Evolutionary conservation across 1,140 invertebrate genomes (phyloP), one percentile per base, ranked within the genome.

Genomic region (Daktulosphaira vitifoliae): DNA sequence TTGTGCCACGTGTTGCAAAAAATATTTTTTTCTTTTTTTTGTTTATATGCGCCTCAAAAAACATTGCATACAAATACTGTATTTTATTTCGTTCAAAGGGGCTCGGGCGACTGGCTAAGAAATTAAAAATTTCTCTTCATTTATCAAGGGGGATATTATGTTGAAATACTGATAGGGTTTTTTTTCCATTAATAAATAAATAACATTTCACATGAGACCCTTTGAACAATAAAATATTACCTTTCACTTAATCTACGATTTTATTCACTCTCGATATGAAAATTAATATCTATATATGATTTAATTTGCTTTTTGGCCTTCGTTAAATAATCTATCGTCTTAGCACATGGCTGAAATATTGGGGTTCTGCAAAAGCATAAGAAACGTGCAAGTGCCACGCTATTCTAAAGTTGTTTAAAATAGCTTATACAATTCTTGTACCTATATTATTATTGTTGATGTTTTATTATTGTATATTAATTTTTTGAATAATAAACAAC

Each of bases 1-100:
- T 59, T 42, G 42, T 59, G 54, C 54, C 54, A 59, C 54, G 54
- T 59, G 54, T 59, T 56, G 18, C 22, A 15, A n/a, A 16, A 38
- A 33, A 33, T 37, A 29, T 33, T 7, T 25, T 22, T 20, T 13
- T 22, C 16, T 52, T 1, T 52, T 52, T 54, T 54, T 25, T 20
- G 38, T 56, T 44, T 59, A 39, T 37, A 38, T 56, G 38, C 37
- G 39, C 54, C 53, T 56, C 20, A 39, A 56, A 3, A 16, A 23
- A 8, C 6, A 8, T 22, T 38, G 9, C 13, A 54, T 20, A 37
- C 53, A 42, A 22, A 18, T 54, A 49, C 2, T 38, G 37, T 39
- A 42, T 23, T 3, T 25, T 25, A 39, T 42, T 39, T 16, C 39
- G 23, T 59, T 44, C 54, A 59, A 26, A 44, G 23, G 54, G 23